Evolutionary conservation across 2,797 vertebrate genomes (phyloP), one percentile per base, ranked within the genome.

Genomic region (Tamandua tetradactyla): DNA sequence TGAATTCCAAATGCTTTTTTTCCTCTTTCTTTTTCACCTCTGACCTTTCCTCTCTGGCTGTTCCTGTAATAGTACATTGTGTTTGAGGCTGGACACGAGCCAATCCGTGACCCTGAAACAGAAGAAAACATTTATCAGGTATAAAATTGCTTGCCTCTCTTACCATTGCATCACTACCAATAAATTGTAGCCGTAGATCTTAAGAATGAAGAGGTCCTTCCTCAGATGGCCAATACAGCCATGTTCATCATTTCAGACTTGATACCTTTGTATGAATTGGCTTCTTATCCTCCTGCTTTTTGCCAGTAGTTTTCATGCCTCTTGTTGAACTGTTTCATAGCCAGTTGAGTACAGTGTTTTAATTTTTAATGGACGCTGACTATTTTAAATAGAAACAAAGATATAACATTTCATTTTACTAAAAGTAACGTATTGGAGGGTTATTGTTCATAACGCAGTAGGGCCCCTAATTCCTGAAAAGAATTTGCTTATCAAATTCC

Each of bases 41-140:
- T 98, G 98, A 98, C 97, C 98, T 98, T 98, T 98, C 98, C 98
- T 98, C 98, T 98, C 98, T 98, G 98, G 99, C 99, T 97, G 99
- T 98, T 98, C 98, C 98, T 98, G 98, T 98, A 98, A 98, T 99
- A 99, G 99, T 99, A 99, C 99, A 99, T 99, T 99, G 99, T 99
- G 98, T 99, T 99, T 99, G 99, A 99, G 99, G 99, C 99, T 98
- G 99, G 99, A 99, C 99, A 99, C 91, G 99, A 99, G 98, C 99
- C 99, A 98, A 99, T 99, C 99, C 99, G 99, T 98, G 99, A 99
- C 98, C 98, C 98, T 87, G 99, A 99, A 99, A 99, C 98, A 94
- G 99, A 99, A 98, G 99, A 99, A 98, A 99, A 99, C 99, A 99
- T 99, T 99, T 99, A 99, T 99, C 99, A 99, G 99, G 99, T 99